These are phyloP conservation scores for Coranthus polyacanthus DNA, from an alignment of 2,797 vertebrate genomes.

Conservation along the genomic window DNA sequence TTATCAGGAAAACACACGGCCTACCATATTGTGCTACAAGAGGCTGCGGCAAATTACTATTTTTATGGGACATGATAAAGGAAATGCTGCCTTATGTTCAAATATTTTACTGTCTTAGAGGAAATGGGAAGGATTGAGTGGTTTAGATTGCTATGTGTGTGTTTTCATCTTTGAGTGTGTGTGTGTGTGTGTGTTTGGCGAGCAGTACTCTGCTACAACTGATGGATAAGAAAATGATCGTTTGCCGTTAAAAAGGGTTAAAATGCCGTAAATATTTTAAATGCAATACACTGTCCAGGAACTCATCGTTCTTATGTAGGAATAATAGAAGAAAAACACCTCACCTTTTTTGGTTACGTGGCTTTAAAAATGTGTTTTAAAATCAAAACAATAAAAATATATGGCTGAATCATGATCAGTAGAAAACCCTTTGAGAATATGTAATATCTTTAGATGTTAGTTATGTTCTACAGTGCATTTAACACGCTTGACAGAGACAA, in stretches of 20 bases:
- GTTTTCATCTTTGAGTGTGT: too few species aligned
- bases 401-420: too few species aligned
- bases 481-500: too few species aligned
- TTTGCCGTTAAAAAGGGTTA: constrained; percentile 53
- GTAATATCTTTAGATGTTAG: too few species aligned
- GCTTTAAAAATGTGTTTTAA: too few species aligned
- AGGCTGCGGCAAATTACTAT: constrained; percentile 91
- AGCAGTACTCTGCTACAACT: constrained; percentile 21
- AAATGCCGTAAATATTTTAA: constrained; percentile 61
- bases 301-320: too few species aligned
- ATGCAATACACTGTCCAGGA: constrained; percentile 41
- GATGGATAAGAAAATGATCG: constrained; percentile 51
- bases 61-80: constrained; percentile 95
- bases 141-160: constrained; percentile 59
- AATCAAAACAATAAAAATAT: too few species aligned
- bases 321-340: not conserved
- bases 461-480: too few species aligned
- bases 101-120: constrained; percentile 88
- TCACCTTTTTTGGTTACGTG: too few species aligned
- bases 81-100: constrained; percentile 91
- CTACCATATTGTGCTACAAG: constrained; percentile 91
- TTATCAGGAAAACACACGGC: constrained; percentile 92
- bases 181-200: constrained; percentile 16
- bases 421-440: too few species aligned
- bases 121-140: constrained; percentile 74